Percentiles rank a stretch among this genome's conserved stretches.
phyloP scores from a whole-genome alignment of 2,113 vertebrate genomes.

The Hydropotes inermis region DNA sequence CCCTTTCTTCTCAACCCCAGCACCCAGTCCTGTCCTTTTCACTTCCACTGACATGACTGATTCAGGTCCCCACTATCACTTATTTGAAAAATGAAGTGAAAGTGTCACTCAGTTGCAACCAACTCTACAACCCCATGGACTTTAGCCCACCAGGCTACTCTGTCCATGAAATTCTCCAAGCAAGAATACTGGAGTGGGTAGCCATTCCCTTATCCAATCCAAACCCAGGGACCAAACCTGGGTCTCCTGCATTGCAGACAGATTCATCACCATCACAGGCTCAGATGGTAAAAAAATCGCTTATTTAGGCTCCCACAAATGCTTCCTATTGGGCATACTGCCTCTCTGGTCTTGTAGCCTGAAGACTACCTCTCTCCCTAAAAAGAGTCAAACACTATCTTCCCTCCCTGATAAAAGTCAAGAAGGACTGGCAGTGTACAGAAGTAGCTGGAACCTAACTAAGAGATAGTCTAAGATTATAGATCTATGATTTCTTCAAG shows the following conservation, averaged over 20 bases:
- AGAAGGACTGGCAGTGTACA: background rate
- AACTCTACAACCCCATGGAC: background rate
- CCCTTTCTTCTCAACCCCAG: background rate
- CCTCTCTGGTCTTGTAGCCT: background rate
- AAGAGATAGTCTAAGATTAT: constrained; percentile 38
- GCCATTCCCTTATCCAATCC: background rate
- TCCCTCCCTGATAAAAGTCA: background rate
- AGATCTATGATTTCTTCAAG: constrained; percentile 23
- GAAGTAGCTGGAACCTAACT: constrained; percentile 29
- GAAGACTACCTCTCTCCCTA: background rate
- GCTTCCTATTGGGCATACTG: background rate
- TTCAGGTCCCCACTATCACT: background rate
- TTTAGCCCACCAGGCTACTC: background rate
- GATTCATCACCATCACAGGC: background rate
- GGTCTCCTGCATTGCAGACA: background rate
- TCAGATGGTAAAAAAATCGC: background rate
- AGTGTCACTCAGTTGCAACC: background rate
- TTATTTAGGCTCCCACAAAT: background rate
- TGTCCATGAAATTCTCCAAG: background rate
- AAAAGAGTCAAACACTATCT: background rate
- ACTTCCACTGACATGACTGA: background rate
- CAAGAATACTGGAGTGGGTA: background rate
- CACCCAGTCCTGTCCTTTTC: background rate
- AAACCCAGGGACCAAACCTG: background rate
- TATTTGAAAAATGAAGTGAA: background rate